Base-by-base conservation (phyloP, 37 sponge, comb jelly and placozoan species). In the Eunapius fragilis region DNA sequence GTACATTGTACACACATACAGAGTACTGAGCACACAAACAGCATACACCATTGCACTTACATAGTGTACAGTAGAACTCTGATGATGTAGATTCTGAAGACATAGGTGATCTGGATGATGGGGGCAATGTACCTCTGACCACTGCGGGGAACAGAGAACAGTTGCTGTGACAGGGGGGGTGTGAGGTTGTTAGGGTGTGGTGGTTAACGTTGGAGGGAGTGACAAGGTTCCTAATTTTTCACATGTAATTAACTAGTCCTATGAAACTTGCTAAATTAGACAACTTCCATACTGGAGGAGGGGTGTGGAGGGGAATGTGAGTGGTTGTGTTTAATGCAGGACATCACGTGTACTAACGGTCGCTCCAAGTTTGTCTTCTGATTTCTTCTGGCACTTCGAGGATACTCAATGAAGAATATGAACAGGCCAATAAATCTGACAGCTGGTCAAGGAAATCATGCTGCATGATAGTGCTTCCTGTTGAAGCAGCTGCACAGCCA, bases 51-150 rank as follows among this genome's bases (percentile, higher is more conserved):
- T 36, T 71, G 3, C 13, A 58, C 94, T 94, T 78, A 94, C 94
- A 85, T 0, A 19, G 80, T 27, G 70, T 90, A 90, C 34, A 88
- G 19, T 25, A 94, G 32, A 48, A 87, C 85, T 77, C 94, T 37
- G 49, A 94, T n/a, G 11, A 94, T 70, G 74, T 94, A 94, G 37
- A 82, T 90, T 12, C 77, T 76, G 23, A 91, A 91, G 35, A 94
- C 7, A 37, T 90, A 77, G 30, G 81, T 80, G 49, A 58, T 71
- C 34, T 90, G 83, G 23, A 94, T 36, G 13, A 94, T 24, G 6
- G 94, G 94, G 71, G 91, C 89, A 31, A 94, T 67, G 85, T 77
- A 94, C 74, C 81, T 72, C 70, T 94, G 94, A 72, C 85, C 86
- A 7, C 94, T 94, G 82, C 26, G 37, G 25, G 3, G 49, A 68